Conservation (phyloP, 2,888 invertebrate species). For the Scaeva pyrastri region DNA sequence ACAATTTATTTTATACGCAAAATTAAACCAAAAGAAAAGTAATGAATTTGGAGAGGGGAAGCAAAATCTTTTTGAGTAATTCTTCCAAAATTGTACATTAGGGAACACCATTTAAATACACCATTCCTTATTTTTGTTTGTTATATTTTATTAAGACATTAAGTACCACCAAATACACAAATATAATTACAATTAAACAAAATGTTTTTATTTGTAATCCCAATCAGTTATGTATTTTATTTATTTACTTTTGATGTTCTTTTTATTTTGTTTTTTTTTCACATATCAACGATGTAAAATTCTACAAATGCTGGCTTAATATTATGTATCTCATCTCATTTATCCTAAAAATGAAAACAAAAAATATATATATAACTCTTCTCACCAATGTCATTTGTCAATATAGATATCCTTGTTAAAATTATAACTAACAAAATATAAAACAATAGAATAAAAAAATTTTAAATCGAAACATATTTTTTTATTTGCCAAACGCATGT, state of each 20-base stretch:
- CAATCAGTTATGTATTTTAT: slow-evolving; percentile 60
- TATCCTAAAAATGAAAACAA: not conserved
- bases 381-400: slow-evolving; percentile 73
- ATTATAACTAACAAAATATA: slow-evolving; percentile 39
- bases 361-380: slow-evolving; percentile 3
- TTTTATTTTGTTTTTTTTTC: slow-evolving; percentile 45
- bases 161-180: slow-evolving; percentile 79
- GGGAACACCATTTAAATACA: not conserved
- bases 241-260: slow-evolving; percentile 47
- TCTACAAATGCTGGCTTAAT: slow-evolving; percentile 67
- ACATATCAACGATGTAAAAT: slow-evolving; percentile 60
- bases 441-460: slow-evolving; percentile 25
- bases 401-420: slow-evolving; percentile 48
- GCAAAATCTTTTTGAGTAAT: too few species aligned
- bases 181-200: slow-evolving; percentile 76
- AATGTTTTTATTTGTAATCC: slow-evolving; percentile 64
- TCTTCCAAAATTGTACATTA: too few species aligned
- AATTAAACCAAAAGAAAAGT: too few species aligned
- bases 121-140: slow-evolving; percentile 45
- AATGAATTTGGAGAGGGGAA: too few species aligned
- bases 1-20: too few species aligned
- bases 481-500: slow-evolving; percentile 49
- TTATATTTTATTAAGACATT: slow-evolving; percentile 76
- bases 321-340: slow-evolving; percentile 5
- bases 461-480: slow-evolving; percentile 47